Conservation (phyloP, 2,888 invertebrate genomes). For the Nymphalis urticae region DNA sequence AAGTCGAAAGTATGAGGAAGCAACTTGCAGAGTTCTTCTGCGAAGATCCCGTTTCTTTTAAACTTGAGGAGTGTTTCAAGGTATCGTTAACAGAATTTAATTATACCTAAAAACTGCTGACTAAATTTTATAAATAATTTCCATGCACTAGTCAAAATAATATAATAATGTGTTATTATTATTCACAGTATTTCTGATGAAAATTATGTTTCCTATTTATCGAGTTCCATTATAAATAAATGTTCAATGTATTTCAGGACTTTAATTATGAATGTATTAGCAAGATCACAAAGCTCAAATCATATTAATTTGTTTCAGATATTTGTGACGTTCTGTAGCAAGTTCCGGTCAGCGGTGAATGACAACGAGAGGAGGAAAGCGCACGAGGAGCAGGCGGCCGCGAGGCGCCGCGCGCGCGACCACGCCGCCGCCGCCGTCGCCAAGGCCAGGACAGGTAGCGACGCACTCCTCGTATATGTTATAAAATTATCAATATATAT, state of each 20-base stretch:
- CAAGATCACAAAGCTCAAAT: too few relatives aligned
- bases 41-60: constrained; percentile 93
- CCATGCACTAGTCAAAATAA: too few relatives aligned
- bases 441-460: constrained; percentile 53
- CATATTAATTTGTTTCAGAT: constrained; percentile 50
- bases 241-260: too few relatives aligned
- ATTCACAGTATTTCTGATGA: too few relatives aligned
- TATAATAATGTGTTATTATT: too few relatives aligned
- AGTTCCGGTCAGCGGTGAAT: constrained; percentile 90
- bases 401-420: constrained; percentile 84
- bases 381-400: constrained; percentile 93
- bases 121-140: not conserved
- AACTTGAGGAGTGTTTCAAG: constrained; percentile 96
- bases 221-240: too few relatives aligned
- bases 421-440: constrained; percentile 51
- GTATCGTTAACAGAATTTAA: constrained; percentile 60
- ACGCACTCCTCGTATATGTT: too few relatives aligned
- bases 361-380: constrained; percentile 92
- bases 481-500: too few relatives aligned
- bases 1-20: constrained; percentile 89
- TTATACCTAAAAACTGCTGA: too few relatives aligned
- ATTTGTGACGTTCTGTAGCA: constrained; percentile 92
- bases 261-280: too few relatives aligned
- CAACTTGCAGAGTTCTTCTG: constrained; percentile 96
- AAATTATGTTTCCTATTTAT: too few relatives aligned